Conservation (phyloP, 2,888 invertebrate species). For the Rhingia campestris region DNA sequence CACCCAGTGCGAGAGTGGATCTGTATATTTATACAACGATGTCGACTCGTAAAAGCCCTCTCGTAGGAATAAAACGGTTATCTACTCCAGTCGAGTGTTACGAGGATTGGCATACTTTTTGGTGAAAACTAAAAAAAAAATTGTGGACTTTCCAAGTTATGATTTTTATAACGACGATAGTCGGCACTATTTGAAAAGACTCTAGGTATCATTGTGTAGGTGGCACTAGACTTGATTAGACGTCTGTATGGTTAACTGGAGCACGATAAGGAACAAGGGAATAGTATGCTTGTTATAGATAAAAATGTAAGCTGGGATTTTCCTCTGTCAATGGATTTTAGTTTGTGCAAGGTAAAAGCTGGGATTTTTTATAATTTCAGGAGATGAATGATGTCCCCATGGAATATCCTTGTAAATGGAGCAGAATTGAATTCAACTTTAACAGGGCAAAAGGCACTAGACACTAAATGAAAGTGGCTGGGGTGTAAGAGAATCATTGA, state of each 20-base stretch:
- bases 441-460: neutral
- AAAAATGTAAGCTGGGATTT: conserved; percentile 67
- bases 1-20: conserved; percentile 13
- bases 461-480: neutral
- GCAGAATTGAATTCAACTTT: conserved; percentile 39
- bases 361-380: conserved; percentile 36
- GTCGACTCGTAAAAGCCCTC: conserved; percentile 70
- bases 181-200: conserved; percentile 65
- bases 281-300: conserved; percentile 61
- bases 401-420: conserved; percentile 38
- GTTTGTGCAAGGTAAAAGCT: conserved; percentile 48
- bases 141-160: conserved; percentile 55
- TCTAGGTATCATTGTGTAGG: conserved; percentile 57
- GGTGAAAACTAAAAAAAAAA: conserved; percentile 46
- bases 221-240: conserved; percentile 72
- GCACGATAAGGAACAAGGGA: conserved; percentile 71
- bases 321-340: conserved; percentile 61
- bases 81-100: conserved; percentile 70
- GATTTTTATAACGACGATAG: conserved; percentile 65
- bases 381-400: conserved; percentile 33
- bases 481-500: too few species aligned
- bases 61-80: conserved; percentile 72
- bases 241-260: conserved; percentile 71
- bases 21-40: conserved; percentile 40
- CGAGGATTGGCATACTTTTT: conserved; percentile 72